These are phyloP conservation scores for Chaetura pelagica DNA, from an alignment of 2,113 vertebrate genomes.

Conservation along the genomic window DNA sequence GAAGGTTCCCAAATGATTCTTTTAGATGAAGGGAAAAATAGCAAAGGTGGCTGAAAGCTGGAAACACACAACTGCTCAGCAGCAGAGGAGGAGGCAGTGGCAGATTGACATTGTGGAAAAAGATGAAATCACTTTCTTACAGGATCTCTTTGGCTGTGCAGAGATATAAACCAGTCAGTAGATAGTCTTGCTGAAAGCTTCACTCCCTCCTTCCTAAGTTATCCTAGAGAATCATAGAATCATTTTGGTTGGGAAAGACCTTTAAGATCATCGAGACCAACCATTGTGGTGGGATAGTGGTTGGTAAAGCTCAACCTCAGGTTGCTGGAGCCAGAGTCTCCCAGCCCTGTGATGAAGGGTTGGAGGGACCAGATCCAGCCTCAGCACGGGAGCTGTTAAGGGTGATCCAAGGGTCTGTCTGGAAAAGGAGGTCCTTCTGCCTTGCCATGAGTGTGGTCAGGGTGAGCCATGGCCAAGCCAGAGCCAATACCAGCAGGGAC, in stretches of 20 bases:
- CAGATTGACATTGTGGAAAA: neutral
- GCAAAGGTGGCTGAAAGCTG: neutral
- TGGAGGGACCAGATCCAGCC: neutral
- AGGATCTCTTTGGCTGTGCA: neutral
- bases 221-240: neutral
- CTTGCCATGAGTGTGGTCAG: accelerated
- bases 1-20: neutral
- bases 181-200: neutral
- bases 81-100: neutral
- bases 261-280: too few relatives aligned
- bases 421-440: neutral
- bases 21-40: neutral
- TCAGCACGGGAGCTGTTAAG: neutral
- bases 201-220: neutral
- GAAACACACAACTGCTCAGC: neutral
- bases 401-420: neutral
- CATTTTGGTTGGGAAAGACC: too few relatives aligned
- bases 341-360: neutral
- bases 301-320: neutral
- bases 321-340: neutral
- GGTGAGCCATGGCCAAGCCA: neutral
- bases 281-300: neutral
- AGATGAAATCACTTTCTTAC: neutral
- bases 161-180: neutral
- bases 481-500: neutral